Base-by-base conservation (phyloP, 2,797 vertebrate species). In the Geotrypetes seraphini region DNA sequence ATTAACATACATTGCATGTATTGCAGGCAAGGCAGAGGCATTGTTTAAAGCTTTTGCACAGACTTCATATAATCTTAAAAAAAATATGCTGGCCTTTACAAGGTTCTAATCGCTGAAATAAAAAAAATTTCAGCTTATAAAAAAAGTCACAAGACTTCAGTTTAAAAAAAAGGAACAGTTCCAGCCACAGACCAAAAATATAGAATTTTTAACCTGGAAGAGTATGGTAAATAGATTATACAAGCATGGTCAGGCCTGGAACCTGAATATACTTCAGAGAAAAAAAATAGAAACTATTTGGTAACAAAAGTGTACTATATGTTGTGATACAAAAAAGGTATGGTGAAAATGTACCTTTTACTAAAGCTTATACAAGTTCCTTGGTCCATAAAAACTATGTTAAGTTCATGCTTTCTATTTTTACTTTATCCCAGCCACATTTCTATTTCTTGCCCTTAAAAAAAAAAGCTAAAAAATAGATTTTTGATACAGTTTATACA, bases 11-110 rank as follows among this genome's bases (percentile, higher is more conserved):
- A 69, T 69, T 71, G 81, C 74, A 72, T 85, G 86, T 91, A 90
- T 87, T 88, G 87, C 89, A 93, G 92, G 89, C 93, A 99, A 96
- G 92, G 91, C 90, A 90, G 88, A 96, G 91, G 91, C 89, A 78
- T 90, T 88, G 79, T 90, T 99, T 98, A 97, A 97, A 99, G 92
- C 92, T 97, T 96, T 95, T 91, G 90, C 87, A 89, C 90, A 92
- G 87, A 92, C 88, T 88, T 96, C 87, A 92, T 91, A 89, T 90
- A 91, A 90, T 92, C 75, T 80, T 83, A 73, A 78, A 93, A 81
- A 89, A 90, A 89, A 89, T 68, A 89, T 46, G 67, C 57, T 78
- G 87, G 83, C 84, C 84, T 89, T 91, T 79, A 87, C 85, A 89
- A 92, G 86, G 84, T 89, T 83, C 78, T 74, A 81, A 77, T 86